phyloP scores from a whole-genome alignment of 2,888 invertebrate species.

The Lasius platythorax region DNA sequence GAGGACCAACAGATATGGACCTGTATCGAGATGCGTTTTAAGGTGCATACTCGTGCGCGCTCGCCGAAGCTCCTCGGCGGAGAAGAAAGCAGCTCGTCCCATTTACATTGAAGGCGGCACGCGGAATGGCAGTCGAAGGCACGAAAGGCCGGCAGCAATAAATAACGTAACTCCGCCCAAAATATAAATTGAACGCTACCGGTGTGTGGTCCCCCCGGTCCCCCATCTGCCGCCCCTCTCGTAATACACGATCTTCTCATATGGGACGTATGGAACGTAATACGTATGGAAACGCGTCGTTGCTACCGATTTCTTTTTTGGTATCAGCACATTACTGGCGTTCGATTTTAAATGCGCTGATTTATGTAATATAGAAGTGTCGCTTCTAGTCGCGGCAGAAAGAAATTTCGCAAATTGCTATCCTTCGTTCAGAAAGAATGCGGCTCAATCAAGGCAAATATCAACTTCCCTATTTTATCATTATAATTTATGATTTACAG shows the following conservation, averaged over 20 bases:
- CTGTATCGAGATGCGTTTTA: conserved; percentile 67
- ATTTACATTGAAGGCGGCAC: conserved; percentile 79
- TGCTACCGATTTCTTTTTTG: conserved; percentile 55
- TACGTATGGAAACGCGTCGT: conserved; percentile 45
- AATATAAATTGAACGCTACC: conserved; percentile 84
- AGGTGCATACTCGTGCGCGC: conserved; percentile 55
- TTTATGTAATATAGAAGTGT: not conserved
- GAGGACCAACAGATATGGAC: conserved; percentile 56
- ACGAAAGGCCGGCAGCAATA: conserved; percentile 78
- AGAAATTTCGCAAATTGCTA: conserved; percentile 19
- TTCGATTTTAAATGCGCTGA: conserved; percentile 42
- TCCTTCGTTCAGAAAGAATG: not conserved
- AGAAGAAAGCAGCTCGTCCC: conserved; percentile 75
- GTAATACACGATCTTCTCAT: conserved; percentile 52
- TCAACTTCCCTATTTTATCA: not conserved
- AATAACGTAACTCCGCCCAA: conserved; percentile 83
- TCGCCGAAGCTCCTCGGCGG: conserved; percentile 28
- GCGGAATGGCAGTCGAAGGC: conserved; percentile 78
- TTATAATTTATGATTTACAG: conserved; percentile 10
- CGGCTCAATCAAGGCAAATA: too few relatives aligned
- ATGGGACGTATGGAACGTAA: conserved; percentile 21
- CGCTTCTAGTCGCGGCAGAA: conserved; percentile 2
- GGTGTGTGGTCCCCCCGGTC: conserved; percentile 80
- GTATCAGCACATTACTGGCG: conserved; percentile 58
- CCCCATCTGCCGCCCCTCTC: conserved; percentile 25